Conservation (phyloP, 2,113 vertebrate species). For the Lophius piscatorius region DNA sequence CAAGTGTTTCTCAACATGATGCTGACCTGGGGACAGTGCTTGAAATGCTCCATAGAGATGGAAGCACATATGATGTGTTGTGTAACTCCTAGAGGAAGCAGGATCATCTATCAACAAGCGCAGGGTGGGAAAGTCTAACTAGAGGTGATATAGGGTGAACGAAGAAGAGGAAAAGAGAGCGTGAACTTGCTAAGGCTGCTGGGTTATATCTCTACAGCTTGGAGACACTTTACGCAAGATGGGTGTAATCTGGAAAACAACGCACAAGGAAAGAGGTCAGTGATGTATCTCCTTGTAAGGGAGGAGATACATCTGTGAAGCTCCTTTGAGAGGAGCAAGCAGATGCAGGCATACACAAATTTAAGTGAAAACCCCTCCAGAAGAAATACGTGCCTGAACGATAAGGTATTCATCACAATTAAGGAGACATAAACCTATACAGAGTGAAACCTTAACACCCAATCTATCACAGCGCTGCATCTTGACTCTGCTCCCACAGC, state of each 20-base stretch:
- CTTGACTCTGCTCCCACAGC: conserved; percentile 39
- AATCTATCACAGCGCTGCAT: conserved; percentile 50
- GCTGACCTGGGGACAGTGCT: conserved; percentile 52
- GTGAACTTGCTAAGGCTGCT: conserved; percentile 31
- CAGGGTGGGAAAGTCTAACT: conserved; percentile 28
- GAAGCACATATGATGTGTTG: conserved; percentile 11
- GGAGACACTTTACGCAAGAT: conserved; percentile 52
- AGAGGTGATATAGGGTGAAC: conserved; percentile 36
- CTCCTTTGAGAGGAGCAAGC: conserved; percentile 19
- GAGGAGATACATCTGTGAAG: conserved; percentile 10
- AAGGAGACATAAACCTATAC: conserved; percentile 56
- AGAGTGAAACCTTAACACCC: conserved; percentile 44
- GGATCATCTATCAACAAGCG: conserved; percentile 34
- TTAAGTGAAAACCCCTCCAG: conserved; percentile 2
- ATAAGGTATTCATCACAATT: conserved; percentile 54
- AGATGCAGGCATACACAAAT: conserved; percentile 21
- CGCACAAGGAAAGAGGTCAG: conserved; percentile 44
- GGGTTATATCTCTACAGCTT: conserved; percentile 42
- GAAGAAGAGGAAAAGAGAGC: conserved; percentile 12
- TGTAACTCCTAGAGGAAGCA: conserved; percentile 19
- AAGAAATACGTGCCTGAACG: conserved; percentile 10
- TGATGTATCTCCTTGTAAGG: conserved; percentile 42
- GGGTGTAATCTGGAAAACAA: conserved; percentile 57
- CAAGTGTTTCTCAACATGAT: conserved; percentile 60
- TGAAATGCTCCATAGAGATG: conserved; percentile 21